Evolutionary conservation across 2,113 vertebrate genomes (phyloP).

Genomic region (Todiramphus saurophagus): DNA sequence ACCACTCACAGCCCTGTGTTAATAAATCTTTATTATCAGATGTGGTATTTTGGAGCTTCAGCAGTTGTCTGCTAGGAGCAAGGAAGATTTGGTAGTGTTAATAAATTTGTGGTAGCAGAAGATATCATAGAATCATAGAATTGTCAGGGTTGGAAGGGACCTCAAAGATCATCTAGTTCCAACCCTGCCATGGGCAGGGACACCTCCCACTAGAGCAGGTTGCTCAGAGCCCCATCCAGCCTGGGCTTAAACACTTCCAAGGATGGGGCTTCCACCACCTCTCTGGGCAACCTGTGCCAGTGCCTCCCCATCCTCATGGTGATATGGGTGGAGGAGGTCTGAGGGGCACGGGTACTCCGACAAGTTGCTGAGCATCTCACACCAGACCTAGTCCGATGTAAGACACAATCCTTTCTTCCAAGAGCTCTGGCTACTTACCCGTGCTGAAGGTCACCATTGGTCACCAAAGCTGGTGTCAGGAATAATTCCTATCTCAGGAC

Average conservation of each 20-base stretch:
- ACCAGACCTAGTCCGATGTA: neutral
- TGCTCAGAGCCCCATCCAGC: too few relatives aligned
- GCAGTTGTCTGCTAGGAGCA: neutral
- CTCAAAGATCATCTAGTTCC: too few relatives aligned
- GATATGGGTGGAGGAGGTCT: accelerated
- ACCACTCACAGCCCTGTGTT: neutral
- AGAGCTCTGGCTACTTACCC: neutral
- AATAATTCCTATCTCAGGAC: neutral
- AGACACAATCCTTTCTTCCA: neutral
- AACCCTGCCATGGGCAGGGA: too few relatives aligned
- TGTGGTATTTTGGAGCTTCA: neutral
- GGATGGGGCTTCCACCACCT: too few relatives aligned
- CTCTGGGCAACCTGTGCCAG: too few relatives aligned
- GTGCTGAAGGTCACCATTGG: neutral
- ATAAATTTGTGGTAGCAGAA: neutral
- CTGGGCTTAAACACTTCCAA: too few relatives aligned
- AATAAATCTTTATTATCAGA: neutral
- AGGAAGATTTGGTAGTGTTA: neutral
- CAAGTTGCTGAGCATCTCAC: neutral
- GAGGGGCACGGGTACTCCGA: neutral
- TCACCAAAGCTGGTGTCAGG: neutral
- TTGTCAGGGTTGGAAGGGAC: too few relatives aligned
- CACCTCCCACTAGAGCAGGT: too few relatives aligned
- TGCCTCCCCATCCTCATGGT: too few relatives aligned
- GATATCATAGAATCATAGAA: too few relatives aligned